Percentiles rank a stretch among this genome's conserved stretches.
These are phyloP conservation scores for Adrianichthys oophorus DNA, from an alignment of 2,797 vertebrate genomes.

Conservation along the genomic window DNA sequence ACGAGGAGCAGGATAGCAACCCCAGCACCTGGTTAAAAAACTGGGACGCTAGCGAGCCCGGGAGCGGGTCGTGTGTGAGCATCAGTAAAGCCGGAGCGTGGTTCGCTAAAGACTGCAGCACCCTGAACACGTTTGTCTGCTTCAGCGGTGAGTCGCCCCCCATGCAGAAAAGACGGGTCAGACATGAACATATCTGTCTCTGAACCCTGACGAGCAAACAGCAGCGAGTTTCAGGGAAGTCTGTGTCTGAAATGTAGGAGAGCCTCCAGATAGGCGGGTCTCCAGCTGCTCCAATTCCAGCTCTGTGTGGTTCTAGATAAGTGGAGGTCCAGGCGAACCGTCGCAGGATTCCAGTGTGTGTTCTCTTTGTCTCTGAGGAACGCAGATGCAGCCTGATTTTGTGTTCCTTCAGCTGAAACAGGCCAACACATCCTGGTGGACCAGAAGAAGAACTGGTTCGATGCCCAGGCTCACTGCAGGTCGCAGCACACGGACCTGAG, in stretches of 20 bases:
- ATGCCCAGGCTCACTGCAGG: slow-evolving; percentile 12
- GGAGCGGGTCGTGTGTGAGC: fast-evolving
- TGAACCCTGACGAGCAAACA: too few relatives aligned
- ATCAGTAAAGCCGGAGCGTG: fast-evolving
- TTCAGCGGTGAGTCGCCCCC: slow-evolving; percentile 17
- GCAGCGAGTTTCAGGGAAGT: too few relatives aligned
- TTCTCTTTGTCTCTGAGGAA: background rate
- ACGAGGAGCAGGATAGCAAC: fast-evolving
- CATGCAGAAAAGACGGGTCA: background rate
- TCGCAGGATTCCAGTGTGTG: too few relatives aligned
- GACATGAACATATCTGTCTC: too few relatives aligned
- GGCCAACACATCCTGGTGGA: background rate
- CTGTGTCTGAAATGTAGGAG: too few relatives aligned
- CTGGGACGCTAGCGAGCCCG: fast-evolving
- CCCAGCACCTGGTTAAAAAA: fast-evolving
- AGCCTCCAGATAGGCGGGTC: too few relatives aligned
- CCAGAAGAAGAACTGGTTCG: fast-evolving
- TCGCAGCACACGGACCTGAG: slow-evolving; percentile 6
- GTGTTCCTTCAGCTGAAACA: background rate
- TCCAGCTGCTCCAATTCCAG: too few relatives aligned
- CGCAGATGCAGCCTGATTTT: background rate
- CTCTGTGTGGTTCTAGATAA: too few relatives aligned
- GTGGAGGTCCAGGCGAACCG: too few relatives aligned
- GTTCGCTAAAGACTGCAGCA: background rate
- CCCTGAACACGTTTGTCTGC: fast-evolving